Evolutionary conservation across 1,140 invertebrate species (phyloP).

Genomic region (Drosophila setifemur): DNA sequence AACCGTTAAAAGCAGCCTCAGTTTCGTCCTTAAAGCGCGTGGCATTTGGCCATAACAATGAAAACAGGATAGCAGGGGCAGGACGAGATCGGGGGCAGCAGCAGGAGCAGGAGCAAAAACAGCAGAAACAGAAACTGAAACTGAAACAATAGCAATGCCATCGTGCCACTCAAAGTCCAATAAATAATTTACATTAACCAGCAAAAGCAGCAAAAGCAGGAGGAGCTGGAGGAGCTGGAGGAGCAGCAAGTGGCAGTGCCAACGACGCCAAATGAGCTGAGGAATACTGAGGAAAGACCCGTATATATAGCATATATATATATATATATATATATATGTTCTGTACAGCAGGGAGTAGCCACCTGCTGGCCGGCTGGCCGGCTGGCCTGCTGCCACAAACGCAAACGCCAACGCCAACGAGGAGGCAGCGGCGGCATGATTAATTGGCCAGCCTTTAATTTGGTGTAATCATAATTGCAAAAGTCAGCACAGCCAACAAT

Average conservation of each 20-base stretch:
- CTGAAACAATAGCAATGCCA: not conserved
- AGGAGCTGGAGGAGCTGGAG: not conserved
- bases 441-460: constrained; percentile 38
- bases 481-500: constrained; percentile 25
- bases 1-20: constrained; percentile 14
- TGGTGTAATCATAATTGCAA: constrained; percentile 40
- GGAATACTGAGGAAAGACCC: not conserved
- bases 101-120: not conserved
- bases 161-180: constrained; percentile 55
- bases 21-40: constrained; percentile 4
- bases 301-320: not conserved
- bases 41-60: constrained; percentile 56
- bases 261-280: not conserved
- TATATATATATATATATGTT: not conserved
- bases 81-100: not conserved
- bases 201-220: not conserved
- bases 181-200: constrained; percentile 68
- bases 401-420: no score
- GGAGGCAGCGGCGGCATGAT: constrained; percentile 13
- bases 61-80: not conserved
- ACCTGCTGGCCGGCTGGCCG: no score
- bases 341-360: no score
- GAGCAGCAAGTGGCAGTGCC: not conserved
- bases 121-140: not conserved
- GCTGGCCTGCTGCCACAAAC: no score